phyloP scores from a whole-genome alignment of 2,888 invertebrate genomes.

The Disparrhopalites patrizii region DNA sequence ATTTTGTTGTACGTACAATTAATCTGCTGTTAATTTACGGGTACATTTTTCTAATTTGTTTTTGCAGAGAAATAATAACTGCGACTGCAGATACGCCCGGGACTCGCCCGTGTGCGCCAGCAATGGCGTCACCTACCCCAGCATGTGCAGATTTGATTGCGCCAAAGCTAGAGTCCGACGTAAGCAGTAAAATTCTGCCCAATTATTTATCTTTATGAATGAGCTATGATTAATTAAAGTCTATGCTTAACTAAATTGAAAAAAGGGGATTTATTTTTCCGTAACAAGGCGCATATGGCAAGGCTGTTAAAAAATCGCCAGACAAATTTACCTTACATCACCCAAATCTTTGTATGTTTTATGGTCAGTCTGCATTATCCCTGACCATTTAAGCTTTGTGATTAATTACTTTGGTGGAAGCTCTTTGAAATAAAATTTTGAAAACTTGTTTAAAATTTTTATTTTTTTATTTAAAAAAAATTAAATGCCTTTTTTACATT shows the following conservation, averaged over 20 bases:
- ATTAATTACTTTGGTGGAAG: background rate
- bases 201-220: background rate
- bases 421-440: background rate
- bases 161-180: constrained; percentile 14
- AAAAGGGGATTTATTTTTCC: no score
- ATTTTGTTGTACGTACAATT: background rate
- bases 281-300: no score
- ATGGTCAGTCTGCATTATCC: no score
- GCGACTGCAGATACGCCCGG: constrained; percentile 17
- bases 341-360: no score
- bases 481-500: constrained; percentile 4
- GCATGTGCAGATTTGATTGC: constrained; percentile 22
- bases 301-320: no score
- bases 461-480: background rate
- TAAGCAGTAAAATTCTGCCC: background rate
- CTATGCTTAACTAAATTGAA: background rate
- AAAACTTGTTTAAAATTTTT: background rate
- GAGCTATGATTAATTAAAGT: background rate
- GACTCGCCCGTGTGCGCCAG: constrained; percentile 20
- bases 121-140: constrained; percentile 22
- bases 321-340: no score
- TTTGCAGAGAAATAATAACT: background rate
- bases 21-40: no score
- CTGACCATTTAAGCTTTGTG: no score
- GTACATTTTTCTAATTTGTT: background rate